A percentile compares a stretch with the other conserved stretches of the same genome.
Evolutionary conservation across 2,797 vertebrate genomes (phyloP).

Genomic region (Pseudochaenichthys georgianus): DNA sequence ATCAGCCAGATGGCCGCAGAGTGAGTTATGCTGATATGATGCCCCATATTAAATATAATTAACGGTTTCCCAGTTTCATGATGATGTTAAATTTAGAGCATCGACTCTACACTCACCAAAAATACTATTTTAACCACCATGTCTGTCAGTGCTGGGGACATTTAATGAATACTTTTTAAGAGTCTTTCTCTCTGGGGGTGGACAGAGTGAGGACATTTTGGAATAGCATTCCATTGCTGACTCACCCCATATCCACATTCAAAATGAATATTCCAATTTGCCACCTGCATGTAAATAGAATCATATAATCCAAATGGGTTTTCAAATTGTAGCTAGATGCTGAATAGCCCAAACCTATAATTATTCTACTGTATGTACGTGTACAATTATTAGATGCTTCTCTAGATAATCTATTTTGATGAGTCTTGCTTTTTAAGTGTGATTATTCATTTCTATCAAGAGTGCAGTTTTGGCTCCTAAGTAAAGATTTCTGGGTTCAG

Average conservation of each 20-base stretch:
- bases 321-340: neutral
- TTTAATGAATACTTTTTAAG: constrained; percentile 59
- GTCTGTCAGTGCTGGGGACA: constrained; percentile 41
- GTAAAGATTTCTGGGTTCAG: constrained; percentile 7
- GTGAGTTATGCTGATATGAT: constrained; percentile 5
- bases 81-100: constrained; percentile 32
- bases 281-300: constrained; percentile 14
- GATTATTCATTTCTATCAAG: constrained; percentile 6
- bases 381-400: constrained; percentile 16
- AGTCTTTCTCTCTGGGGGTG: constrained; percentile 37
- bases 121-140: constrained; percentile 42
- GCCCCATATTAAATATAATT: constrained; percentile 3
- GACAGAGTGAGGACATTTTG: constrained; percentile 56
- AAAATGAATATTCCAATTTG: constrained; percentile 43
- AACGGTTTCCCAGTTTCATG: constrained; percentile 35
- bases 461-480: neutral
- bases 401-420: neutral
- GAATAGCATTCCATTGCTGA: constrained; percentile 33
- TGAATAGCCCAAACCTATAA: constrained; percentile 1
- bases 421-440: constrained; percentile 2
- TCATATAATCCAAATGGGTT: neutral
- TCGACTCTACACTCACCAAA: constrained; percentile 36
- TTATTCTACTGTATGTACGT: neutral
- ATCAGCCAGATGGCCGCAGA: neutral
- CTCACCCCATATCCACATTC: constrained; percentile 22